Base-by-base conservation (phyloP, 2,113 vertebrate species). In the Hiodon tergisus region DNA sequence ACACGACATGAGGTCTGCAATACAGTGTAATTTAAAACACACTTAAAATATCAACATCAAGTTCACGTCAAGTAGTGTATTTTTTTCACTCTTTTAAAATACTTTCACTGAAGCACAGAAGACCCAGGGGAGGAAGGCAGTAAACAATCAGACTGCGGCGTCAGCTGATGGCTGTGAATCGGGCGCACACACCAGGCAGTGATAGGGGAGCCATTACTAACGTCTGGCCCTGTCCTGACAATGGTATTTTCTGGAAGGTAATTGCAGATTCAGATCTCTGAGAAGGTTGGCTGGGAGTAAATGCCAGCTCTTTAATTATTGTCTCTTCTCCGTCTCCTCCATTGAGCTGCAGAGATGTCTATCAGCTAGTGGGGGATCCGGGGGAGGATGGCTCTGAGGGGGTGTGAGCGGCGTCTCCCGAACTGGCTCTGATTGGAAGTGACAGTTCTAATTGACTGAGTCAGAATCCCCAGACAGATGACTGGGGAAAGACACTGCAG, bases 361-460 rank as follows among this genome's bases (percentile, higher is more conserved):
- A 85, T 93, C 92, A 90, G 90, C 89, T 91, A 83, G 83, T 77
- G 85, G 31, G 31, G 92, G 91, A 93, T 91, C 88, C 90, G 85
- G 84, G 84, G 92, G 92, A 94, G 95, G 93, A 92, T 91, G 88
- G 90, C 87, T 92, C 85, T 98, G 95, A 98, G 96, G 92, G 92
- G 92, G 96, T 94, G 93, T 93, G 95, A 94, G 93, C 94, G 91
- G 88, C 87, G 90, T 93, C 90, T 88, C 90, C 91, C 89, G 92
- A 85, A 86, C 80, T 78, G 62, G 78, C 81, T 84, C 86, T 95
- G 94, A 98, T 98, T 95, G 95, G 93, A 98, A 97, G 92, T 88
- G 95, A 94, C 95, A 87, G 91, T 88, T 92, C 92, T 98, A 99
- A 98, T 98, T 95, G 94, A 95, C 92, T 94, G 91, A 85, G 82